Evolutionary conservation across 2,888 invertebrate genomes (phyloP), one percentile per base, ranked within the genome.

Genomic region (Synanthedon tipuliformis): DNA sequence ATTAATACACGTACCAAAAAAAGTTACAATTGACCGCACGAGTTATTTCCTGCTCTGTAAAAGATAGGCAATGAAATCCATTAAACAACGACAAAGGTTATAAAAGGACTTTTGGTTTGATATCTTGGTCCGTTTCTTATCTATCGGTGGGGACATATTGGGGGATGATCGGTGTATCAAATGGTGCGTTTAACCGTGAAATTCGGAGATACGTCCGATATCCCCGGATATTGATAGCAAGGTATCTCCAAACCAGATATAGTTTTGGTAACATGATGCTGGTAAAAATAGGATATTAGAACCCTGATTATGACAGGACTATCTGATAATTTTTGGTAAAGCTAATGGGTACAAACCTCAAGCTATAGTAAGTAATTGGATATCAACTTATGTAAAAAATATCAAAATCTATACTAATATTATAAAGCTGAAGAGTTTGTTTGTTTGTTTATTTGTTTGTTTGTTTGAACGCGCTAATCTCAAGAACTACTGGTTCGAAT

Each of bases 171-270:
- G 75, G 70, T 68, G 64, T 63, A 76, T 59, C 69, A 78, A 85
- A 77, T 80, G 76, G 77, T 79, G 82, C 86, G 74, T 78, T 74
- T 81, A 80, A 77, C 81, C 84, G 84, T 87, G 83, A 86, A 86
- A 84, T 81, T 75, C 74, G 64, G 65, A 79, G 86, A 86, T 86
- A 85, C 70, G 73, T 61, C 65, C 69, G 74, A 74, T 75, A 78
- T 76, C 69, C 71, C 73, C 76, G 74, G 77, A 78, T 79, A 81
- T 81, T 79, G 83, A 85, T 84, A 84, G 75, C 81, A 81, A 23
- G 77, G 78, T 81, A 81, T 79, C 69, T 71, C 67, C 59, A 64
- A 68, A 68, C 63, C 68, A 73, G 73, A 76, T 73, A 78, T 81
- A 73, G 75, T 75, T 78, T 77, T 70, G 73, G 75, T 69, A 72